Percentiles rank a stretch among this genome's conserved stretches.
Conservation (phyloP, 2,797 vertebrate genomes). For the Lepilemur septentrionalis region DNA sequence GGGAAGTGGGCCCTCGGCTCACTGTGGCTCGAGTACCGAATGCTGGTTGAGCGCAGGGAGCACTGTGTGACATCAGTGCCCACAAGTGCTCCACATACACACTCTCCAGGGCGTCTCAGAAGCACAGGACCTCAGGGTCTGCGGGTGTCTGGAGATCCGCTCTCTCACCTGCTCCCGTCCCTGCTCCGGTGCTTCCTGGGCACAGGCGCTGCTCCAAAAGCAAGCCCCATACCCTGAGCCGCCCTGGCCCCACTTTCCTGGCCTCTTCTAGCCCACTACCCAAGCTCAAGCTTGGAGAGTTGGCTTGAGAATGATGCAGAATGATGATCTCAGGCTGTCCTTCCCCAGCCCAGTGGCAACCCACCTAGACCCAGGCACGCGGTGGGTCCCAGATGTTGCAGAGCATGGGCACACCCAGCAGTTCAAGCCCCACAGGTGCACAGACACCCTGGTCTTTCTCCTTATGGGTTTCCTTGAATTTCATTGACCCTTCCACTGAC, state of each 20-base stretch:
- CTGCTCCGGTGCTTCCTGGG: neutral
- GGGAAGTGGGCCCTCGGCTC: neutral
- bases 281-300: neutral
- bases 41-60: too few species aligned
- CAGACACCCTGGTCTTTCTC: neutral
- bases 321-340: neutral
- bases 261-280: neutral
- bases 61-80: too few species aligned
- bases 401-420: neutral
- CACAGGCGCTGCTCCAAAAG: neutral
- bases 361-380: rapidly evolving
- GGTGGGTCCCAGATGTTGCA: too few species aligned
- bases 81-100: too few species aligned
- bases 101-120: too few species aligned
- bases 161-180: neutral
- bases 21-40: too few species aligned
- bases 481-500: neutral
- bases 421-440: rapidly evolving
- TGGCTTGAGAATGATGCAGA: neutral
- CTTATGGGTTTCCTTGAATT: neutral
- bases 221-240: too few species aligned
- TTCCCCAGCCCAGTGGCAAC: neutral
- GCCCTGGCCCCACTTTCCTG: too few species aligned
- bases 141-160: rapidly evolving
- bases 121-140: neutral